Evolutionary conservation across 2,797 vertebrate genomes (phyloP).

Genomic region (Menidia menidia): DNA sequence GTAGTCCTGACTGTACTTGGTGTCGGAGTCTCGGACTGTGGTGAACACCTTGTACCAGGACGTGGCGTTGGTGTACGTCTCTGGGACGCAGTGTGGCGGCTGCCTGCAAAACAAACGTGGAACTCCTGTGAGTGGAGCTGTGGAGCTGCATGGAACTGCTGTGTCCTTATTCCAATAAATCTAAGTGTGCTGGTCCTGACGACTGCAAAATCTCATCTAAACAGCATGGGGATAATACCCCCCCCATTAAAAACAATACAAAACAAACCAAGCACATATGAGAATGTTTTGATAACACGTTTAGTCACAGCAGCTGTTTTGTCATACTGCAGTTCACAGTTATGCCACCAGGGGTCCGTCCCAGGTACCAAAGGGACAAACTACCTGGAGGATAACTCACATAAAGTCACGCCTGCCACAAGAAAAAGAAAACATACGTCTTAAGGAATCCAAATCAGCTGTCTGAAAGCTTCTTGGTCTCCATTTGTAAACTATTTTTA

Average conservation of each 20-base stretch:
- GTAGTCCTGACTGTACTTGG: constrained; percentile 97
- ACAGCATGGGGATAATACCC: not conserved
- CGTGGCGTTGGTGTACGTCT: constrained; percentile 95
- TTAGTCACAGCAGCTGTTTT: not conserved
- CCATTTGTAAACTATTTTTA: not conserved
- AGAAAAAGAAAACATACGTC: not conserved
- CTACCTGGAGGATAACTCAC: not conserved
- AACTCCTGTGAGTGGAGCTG: no score
- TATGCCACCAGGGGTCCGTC: not conserved
- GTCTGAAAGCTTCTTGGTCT: not conserved
- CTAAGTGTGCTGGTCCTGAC: no score
- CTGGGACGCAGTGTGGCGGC: constrained; percentile 94
- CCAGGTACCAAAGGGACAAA: not conserved
- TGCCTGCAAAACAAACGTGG: constrained; percentile 82
- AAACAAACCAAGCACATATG: not conserved
- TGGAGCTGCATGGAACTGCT: no score
- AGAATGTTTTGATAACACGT: not conserved
- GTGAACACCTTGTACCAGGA: constrained; percentile 99
- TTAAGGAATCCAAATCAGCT: not conserved
- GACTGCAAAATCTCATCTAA: not conserved
- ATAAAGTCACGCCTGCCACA: not conserved
- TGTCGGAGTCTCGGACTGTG: constrained; percentile 92
- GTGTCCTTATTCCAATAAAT: no score
- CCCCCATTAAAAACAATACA: no score
- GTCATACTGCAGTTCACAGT: not conserved